A percentile compares a stretch with the other conserved stretches of the same genome.
phyloP scores from a whole-genome alignment of 1,140 invertebrate species.

The Bombus pascuorum region DNA sequence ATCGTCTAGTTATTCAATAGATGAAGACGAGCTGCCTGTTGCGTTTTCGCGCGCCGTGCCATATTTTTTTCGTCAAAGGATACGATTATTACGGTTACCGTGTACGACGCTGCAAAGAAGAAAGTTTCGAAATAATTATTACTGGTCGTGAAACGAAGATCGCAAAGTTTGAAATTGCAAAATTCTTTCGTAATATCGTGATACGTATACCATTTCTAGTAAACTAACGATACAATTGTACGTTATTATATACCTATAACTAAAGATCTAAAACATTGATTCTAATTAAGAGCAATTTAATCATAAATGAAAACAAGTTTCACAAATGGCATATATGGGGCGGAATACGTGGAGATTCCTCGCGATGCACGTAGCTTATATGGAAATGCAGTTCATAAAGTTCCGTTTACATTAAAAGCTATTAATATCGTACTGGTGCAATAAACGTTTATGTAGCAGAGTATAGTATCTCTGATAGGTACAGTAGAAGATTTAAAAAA shows the following conservation, averaged over 20 bases:
- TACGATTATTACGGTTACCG: not conserved
- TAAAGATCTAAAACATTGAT: not conserved
- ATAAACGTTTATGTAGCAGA: not conserved
- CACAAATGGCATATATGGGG: too few relatives aligned
- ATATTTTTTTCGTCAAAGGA: not conserved
- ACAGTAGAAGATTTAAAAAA: too few relatives aligned
- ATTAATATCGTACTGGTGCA: not conserved
- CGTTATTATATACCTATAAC: not conserved
- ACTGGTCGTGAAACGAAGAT: not conserved
- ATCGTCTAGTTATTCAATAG: conserved; percentile 65
- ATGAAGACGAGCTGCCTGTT: conserved; percentile 28
- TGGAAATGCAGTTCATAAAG: not conserved
- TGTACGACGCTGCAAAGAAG: not conserved
- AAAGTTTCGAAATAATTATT: not conserved
- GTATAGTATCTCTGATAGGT: too few relatives aligned
- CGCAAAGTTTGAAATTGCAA: not conserved
- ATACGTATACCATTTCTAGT: not conserved
- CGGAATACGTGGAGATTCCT: not conserved
- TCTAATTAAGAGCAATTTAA: not conserved
- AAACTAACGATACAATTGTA: not conserved
- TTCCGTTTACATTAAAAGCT: not conserved
- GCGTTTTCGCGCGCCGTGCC: not conserved
- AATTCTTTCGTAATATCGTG: not conserved
- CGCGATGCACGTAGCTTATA: not conserved
- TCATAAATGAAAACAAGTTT: too few relatives aligned